phyloP scores from a whole-genome alignment of 2,113 vertebrate species.

The Rhodinocichla rosea region DNA sequence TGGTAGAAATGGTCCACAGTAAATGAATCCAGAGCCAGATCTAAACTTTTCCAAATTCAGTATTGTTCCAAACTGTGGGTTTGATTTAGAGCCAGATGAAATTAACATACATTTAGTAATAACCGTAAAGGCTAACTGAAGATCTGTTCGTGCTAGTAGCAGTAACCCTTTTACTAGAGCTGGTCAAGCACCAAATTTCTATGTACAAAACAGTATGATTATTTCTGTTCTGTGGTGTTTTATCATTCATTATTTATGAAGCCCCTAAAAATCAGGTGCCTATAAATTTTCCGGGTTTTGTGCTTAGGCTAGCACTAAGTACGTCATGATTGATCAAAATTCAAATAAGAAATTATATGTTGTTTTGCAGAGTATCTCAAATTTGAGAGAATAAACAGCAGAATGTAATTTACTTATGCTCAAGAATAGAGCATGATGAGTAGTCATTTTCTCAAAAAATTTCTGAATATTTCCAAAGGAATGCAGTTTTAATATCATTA shows the following conservation, averaged over 20 bases:
- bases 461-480: not conserved
- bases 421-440: not conserved
- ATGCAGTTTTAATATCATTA: not conserved
- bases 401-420: not conserved
- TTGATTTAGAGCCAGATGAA: not conserved
- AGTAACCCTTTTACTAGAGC: not conserved
- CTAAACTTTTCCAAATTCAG: not conserved
- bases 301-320: not conserved
- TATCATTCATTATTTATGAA: not conserved
- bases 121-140: not conserved
- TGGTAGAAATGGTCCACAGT: not conserved
- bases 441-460: not conserved
- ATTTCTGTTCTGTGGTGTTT: not conserved
- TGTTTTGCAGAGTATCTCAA: not conserved
- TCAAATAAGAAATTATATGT: not conserved
- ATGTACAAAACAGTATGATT: not conserved
- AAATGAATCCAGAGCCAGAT: not conserved
- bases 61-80: not conserved
- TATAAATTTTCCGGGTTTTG: not conserved
- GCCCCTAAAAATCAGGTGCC: not conserved
- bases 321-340: not conserved
- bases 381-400: not conserved
- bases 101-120: not conserved
- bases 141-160: not conserved
- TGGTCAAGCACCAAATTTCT: not conserved